Percentiles rank a stretch among this genome's conserved stretches.
Evolutionary conservation across 2,888 invertebrate species (phyloP).

Genomic region (Spodoptera exigua): DNA sequence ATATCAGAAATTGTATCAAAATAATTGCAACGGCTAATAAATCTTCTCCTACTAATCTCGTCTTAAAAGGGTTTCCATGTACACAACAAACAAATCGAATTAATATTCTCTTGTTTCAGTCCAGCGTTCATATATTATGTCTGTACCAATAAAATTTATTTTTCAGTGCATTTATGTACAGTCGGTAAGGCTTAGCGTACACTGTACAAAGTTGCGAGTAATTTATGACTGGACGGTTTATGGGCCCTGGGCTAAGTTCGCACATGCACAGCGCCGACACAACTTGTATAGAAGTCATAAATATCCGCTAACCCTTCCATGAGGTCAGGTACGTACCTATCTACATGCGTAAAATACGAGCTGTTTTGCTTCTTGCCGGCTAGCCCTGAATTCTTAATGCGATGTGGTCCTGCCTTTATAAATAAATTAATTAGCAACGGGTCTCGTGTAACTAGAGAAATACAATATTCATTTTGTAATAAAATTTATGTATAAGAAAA

Average conservation of each 20-base stretch:
- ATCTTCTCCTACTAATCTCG: conserved; percentile 30
- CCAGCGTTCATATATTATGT: conserved; percentile 52
- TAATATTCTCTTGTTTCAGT: conserved; percentile 56
- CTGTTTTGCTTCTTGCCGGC: conserved; percentile 42
- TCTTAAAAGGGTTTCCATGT: conserved; percentile 67
- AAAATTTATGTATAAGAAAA: background rate
- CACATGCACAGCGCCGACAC: conserved; percentile 76
- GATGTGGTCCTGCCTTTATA: conserved; percentile 16
- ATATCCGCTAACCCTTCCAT: conserved; percentile 79
- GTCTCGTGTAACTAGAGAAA: background rate
- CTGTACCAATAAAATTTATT: conserved; percentile 67
- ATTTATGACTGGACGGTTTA: conserved; percentile 82
- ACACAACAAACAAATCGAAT: conserved; percentile 43
- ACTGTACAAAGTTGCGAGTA: conserved; percentile 83
- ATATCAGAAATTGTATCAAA: conserved; percentile 9
- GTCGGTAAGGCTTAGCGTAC: conserved; percentile 64
- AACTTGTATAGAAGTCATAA: conserved; percentile 74
- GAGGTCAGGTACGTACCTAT: conserved; percentile 72
- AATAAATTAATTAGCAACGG: conserved; percentile 5
- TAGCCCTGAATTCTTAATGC: conserved; percentile 21
- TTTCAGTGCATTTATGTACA: conserved; percentile 63
- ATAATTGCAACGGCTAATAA: conserved; percentile 36
- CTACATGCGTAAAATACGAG: conserved; percentile 57
- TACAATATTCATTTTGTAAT: background rate
- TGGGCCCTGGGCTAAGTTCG: conserved; percentile 79